Evolutionary conservation across 1,140 invertebrate genomes (phyloP).

Genomic region (Trichomalopsis sarcophagae): DNA sequence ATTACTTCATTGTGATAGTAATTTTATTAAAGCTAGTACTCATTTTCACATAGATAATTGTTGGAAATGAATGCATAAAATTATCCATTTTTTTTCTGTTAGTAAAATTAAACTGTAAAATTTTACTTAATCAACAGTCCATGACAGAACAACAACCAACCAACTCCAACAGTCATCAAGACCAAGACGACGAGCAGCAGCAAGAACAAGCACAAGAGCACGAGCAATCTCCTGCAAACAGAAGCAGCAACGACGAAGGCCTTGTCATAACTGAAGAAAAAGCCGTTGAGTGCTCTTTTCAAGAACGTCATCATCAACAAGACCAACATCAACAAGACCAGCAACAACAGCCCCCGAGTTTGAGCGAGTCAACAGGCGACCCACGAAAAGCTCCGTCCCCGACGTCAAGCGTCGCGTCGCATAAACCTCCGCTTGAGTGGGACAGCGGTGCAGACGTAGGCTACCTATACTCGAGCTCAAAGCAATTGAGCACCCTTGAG

Average conservation of each 20-base stretch:
- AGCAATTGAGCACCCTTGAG: conserved; percentile 77
- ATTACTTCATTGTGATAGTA: too few species aligned
- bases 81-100: neutral
- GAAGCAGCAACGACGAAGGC: conserved; percentile 25
- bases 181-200: conserved; percentile 25
- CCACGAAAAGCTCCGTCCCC: conserved; percentile 73
- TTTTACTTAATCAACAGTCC: conserved; percentile 35
- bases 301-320: neutral
- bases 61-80: neutral
- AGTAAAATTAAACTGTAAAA: neutral
- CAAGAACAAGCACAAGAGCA: conserved; percentile 49
- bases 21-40: too few species aligned
- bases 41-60: too few species aligned
- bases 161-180: conserved; percentile 55
- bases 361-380: neutral
- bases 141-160: conserved; percentile 56
- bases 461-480: conserved; percentile 68
- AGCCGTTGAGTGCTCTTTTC: neutral
- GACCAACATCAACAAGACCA: neutral
- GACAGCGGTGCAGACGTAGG: conserved; percentile 86
- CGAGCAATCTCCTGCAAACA: neutral
- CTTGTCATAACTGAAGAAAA: neutral
- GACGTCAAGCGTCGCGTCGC: conserved; percentile 79
- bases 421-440: conserved; percentile 83
- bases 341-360: neutral